Conservation (phyloP, 2,888 invertebrate genomes). For the Lissocephala sabroskyi region DNA sequence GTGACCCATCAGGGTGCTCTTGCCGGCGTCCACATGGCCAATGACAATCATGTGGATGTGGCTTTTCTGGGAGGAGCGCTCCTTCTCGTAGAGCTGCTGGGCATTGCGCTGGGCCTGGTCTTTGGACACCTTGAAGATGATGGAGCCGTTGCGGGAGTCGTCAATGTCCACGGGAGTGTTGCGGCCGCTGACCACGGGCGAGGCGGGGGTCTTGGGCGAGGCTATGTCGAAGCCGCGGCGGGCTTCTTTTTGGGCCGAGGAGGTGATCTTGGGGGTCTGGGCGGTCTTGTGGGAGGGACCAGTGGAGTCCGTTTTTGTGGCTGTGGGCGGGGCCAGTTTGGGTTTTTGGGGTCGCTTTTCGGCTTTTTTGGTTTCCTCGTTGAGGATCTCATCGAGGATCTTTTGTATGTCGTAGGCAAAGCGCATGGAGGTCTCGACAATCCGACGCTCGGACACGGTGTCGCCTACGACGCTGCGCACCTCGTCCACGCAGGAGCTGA, state of each 20-base stretch:
- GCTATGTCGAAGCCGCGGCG: constrained; percentile 68
- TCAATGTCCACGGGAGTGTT: constrained; percentile 72
- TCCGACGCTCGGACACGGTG: constrained; percentile 80
- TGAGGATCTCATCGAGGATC: constrained; percentile 82
- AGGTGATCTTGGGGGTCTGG: constrained; percentile 40
- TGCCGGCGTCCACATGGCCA: constrained; percentile 87
- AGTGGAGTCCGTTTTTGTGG: constrained; percentile 4
- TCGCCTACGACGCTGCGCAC: constrained; percentile 87
- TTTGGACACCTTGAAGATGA: constrained; percentile 62
- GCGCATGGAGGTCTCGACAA: constrained; percentile 81
- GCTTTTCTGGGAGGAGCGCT: constrained; percentile 86
- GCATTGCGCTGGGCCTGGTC: constrained; percentile 73
- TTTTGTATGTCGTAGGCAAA: constrained; percentile 82
- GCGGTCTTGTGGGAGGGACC: constrained; percentile 19
- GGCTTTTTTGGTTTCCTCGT: constrained; percentile 66
- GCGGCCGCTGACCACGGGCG: constrained; percentile 78
- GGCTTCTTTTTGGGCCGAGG: constrained; percentile 47
- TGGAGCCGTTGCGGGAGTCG: constrained; percentile 34
- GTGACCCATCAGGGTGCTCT: constrained; percentile 88
- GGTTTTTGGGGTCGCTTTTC: constrained; percentile 29
- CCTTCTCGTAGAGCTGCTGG: constrained; percentile 78
- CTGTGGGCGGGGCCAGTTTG: constrained; percentile 25
- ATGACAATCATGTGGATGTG: constrained; percentile 93
- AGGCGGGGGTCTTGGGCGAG: constrained; percentile 80
- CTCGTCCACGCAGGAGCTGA: constrained; percentile 88